These are phyloP conservation scores for Vollenhovia emeryi DNA, from an alignment of 1,140 invertebrate genomes.

Conservation along the genomic window DNA sequence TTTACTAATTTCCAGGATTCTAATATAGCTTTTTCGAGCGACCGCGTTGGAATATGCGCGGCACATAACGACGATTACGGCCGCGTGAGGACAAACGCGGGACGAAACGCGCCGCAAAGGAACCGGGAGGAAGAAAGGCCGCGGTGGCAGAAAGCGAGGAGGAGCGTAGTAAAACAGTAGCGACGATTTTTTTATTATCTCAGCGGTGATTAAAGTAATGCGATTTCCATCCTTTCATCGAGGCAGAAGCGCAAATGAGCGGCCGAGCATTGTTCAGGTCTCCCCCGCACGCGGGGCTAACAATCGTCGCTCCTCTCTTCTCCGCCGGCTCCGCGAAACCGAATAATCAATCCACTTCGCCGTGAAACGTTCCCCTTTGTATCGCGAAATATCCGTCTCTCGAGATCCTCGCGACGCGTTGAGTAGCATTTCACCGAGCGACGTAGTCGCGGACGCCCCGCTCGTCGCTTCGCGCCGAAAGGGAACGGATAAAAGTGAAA, in stretches of 20 bases:
- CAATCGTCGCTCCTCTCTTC: constrained; percentile 54
- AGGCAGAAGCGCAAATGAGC: constrained; percentile 51
- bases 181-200: constrained; percentile 57
- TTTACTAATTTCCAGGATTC: not conserved
- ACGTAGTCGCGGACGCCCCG: constrained; percentile 51
- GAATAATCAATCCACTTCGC: constrained; percentile 74
- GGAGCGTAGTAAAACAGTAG: constrained; percentile 37
- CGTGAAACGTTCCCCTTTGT: constrained; percentile 72
- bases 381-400: constrained; percentile 76
- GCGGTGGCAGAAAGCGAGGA: constrained; percentile 36
- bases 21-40: not conserved
- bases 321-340: constrained; percentile 57
- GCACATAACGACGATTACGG: constrained; percentile 13
- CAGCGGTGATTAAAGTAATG: constrained; percentile 53
- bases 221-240: constrained; percentile 54
- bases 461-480: constrained; percentile 60
- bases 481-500: constrained; percentile 52
- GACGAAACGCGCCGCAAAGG: not conserved
- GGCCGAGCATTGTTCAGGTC: constrained; percentile 41
- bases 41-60: not conserved
- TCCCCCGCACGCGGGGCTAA: not conserved
- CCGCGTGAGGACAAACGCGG: not conserved
- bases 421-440: constrained; percentile 58
- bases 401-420: constrained; percentile 63
- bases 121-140: not conserved